A percentile compares a stretch with the other conserved stretches of the same genome.
These are phyloP conservation scores for Isotomurus palustris DNA, from an alignment of 2,888 invertebrate species.

Conservation along the genomic window DNA sequence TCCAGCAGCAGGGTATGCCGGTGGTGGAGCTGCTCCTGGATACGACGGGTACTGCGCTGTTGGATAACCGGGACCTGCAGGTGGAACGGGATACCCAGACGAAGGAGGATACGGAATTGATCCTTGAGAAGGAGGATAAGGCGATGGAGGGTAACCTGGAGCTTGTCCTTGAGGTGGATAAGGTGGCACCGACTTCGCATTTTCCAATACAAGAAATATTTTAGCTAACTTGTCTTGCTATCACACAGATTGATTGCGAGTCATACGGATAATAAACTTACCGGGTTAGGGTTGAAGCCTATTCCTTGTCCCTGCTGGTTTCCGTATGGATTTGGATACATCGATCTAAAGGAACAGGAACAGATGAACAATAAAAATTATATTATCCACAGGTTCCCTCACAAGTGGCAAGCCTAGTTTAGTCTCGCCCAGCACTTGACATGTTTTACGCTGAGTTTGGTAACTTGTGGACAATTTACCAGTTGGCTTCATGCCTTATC, in stretches of 20 bases:
- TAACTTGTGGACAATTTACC: too few species aligned
- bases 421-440: too few species aligned
- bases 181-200: not conserved
- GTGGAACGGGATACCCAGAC: not conserved
- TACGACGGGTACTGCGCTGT: slow-evolving; percentile 10
- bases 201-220: too few species aligned
- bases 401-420: too few species aligned
- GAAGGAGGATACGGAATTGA: slow-evolving; percentile 8
- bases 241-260: not conserved
- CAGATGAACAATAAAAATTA: not conserved
- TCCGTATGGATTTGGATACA: slow-evolving; percentile 33
- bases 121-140: slow-evolving; percentile 2
- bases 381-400: not conserved
- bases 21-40: not conserved
- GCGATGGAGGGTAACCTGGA: not conserved
- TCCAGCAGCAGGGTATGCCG: not conserved
- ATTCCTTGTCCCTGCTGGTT: slow-evolving; percentile 18
- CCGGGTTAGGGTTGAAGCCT: slow-evolving; percentile 16
- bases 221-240: too few species aligned
- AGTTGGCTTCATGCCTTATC: too few species aligned
- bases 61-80: slow-evolving; percentile 3
- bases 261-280: not conserved
- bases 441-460: too few species aligned
- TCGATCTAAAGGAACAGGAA: not conserved
- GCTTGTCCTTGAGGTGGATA: not conserved